These are phyloP conservation scores for Nomada ferruginata DNA, from an alignment of 2,888 invertebrate species.

Conservation along the genomic window DNA sequence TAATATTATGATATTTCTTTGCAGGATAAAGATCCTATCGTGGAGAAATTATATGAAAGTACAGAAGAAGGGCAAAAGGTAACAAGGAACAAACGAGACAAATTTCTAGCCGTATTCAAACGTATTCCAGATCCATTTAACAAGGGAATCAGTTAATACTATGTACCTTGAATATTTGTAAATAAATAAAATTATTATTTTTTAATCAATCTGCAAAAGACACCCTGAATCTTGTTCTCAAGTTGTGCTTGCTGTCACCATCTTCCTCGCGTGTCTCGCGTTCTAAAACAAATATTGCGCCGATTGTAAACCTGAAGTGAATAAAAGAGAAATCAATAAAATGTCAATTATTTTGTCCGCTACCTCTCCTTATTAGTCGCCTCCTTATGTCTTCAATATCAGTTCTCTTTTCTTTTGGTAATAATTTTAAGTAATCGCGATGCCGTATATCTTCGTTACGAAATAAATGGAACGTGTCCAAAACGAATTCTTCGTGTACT, in stretches of 20 bases:
- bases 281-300: slow-evolving; percentile 12
- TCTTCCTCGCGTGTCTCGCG: neutral
- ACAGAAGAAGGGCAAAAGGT: slow-evolving; percentile 99
- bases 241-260: neutral
- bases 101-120: slow-evolving; percentile 95
- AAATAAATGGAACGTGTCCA: slow-evolving; percentile 72
- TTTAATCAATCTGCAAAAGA: slow-evolving; percentile 14
- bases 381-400: neutral
- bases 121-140: slow-evolving; percentile 86
- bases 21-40: slow-evolving; percentile 92
- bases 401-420: slow-evolving; percentile 24
- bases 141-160: slow-evolving; percentile 37
- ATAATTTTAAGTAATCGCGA: slow-evolving; percentile 65
- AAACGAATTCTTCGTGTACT: slow-evolving; percentile 76
- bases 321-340: neutral
- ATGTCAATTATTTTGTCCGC: neutral
- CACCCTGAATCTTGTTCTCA: slow-evolving; percentile 27
- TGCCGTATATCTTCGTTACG: slow-evolving; percentile 72
- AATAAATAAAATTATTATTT: slow-evolving; percentile 30
- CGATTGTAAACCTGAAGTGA: neutral
- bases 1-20: slow-evolving; percentile 63
- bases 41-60: slow-evolving; percentile 95
- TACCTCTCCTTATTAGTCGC: neutral
- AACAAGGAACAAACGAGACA: slow-evolving; percentile 96
- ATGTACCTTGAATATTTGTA: slow-evolving; percentile 9